Evolutionary conservation across 1,140 invertebrate genomes (phyloP).

Genomic region (Saccostrea cuccullata): DNA sequence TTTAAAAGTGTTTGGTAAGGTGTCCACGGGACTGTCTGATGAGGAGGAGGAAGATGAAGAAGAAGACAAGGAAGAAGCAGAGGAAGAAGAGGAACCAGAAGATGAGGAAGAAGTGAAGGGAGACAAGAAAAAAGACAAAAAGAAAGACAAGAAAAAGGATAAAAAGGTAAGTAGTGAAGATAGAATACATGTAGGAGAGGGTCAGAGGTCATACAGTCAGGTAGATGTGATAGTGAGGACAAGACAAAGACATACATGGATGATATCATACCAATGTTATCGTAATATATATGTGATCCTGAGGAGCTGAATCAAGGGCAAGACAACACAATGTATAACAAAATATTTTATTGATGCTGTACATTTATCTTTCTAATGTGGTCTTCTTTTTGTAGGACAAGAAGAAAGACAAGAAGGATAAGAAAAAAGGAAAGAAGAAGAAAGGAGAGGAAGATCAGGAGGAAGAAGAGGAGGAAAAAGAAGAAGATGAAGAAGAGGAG

Average conservation of each 20-base stretch:
- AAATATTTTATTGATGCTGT: too few species aligned
- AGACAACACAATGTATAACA: too few species aligned
- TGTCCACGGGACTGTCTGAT: slow-evolving; percentile 43
- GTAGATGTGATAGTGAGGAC: too few species aligned
- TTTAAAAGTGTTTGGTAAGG: slow-evolving; percentile 43
- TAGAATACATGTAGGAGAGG: too few species aligned
- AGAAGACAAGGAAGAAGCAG: slow-evolving; percentile 48
- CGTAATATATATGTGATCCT: too few species aligned
- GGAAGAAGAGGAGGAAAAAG: slow-evolving; percentile 35
- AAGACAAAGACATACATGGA: too few species aligned
- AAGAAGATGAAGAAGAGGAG: slow-evolving; percentile 35
- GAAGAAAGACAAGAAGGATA: slow-evolving; percentile 19
- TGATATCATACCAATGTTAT: too few species aligned
- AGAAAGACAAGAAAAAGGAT: slow-evolving; percentile 40
- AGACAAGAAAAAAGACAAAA: slow-evolving; percentile 39
- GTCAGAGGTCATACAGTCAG: too few species aligned
- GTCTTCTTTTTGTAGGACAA: too few species aligned
- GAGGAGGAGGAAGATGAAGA: slow-evolving; percentile 48
- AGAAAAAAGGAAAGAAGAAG: neutral
- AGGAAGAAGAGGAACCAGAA: slow-evolving; percentile 47
- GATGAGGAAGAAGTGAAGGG: slow-evolving; percentile 38
- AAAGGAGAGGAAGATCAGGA: slow-evolving; percentile 31
- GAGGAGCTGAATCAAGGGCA: too few species aligned
- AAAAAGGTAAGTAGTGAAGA: slow-evolving; percentile 14
- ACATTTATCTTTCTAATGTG: too few species aligned